phyloP scores from a whole-genome alignment of 2,888 invertebrate genomes.

The Lissonota sp. region DNA sequence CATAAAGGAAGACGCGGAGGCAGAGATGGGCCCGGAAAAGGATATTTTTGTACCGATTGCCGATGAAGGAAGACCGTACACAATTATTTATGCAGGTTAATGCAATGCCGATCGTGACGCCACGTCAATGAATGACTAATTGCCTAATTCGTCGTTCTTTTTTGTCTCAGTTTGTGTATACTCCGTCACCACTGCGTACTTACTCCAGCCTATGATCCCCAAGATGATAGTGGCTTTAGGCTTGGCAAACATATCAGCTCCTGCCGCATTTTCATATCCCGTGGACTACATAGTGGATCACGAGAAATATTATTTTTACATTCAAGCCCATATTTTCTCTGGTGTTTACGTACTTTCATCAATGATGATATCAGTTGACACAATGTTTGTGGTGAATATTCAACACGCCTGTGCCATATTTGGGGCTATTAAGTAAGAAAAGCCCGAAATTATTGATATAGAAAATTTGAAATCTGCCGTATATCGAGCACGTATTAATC shows the following conservation, averaged over 20 bases:
- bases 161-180: constrained; percentile 16
- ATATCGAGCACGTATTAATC: too few species aligned
- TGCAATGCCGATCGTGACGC: neutral
- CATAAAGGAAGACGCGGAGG: constrained; percentile 13
- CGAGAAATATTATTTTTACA: constrained; percentile 33
- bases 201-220: constrained; percentile 5
- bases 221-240: neutral
- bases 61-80: neutral
- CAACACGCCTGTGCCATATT: constrained; percentile 40
- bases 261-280: constrained; percentile 11
- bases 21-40: neutral
- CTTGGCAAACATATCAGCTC: constrained; percentile 7
- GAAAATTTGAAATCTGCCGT: too few species aligned
- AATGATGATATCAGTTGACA: constrained; percentile 28
- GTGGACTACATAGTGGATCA: constrained; percentile 3
- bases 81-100: constrained; percentile 11
- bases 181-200: neutral
- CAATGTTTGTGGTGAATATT: constrained; percentile 29
- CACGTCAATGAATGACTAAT: too few species aligned
- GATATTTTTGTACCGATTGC: constrained; percentile 6
- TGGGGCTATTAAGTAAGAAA: constrained; percentile 17
- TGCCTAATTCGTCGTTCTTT: neutral
- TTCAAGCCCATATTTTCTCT: constrained; percentile 1
- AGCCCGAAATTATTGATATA: neutral
- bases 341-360: neutral